These are phyloP conservation scores for Chelonoidis abingdonii DNA, from an alignment of 2,113 vertebrate genomes.

Conservation along the genomic window DNA sequence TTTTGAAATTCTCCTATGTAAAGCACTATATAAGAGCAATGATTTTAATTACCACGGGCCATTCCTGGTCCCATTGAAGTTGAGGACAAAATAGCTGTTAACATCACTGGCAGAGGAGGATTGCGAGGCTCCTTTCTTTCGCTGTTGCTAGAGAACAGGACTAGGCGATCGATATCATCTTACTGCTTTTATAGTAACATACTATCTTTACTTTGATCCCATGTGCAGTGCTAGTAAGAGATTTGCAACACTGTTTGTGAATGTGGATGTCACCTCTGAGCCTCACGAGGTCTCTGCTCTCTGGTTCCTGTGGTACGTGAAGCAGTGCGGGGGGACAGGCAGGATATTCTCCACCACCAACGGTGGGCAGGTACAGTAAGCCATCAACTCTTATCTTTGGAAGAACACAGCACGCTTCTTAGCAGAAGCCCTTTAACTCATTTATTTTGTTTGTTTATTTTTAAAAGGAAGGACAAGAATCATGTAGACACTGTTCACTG, in stretches of 20 bases:
- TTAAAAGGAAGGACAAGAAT: not conserved
- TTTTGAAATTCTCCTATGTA: not conserved
- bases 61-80: not conserved
- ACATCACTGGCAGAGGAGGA: not conserved
- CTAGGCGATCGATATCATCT: not conserved
- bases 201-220: not conserved
- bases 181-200: not conserved
- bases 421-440: not conserved
- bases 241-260: conserved; percentile 93
- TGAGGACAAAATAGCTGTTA: not conserved
- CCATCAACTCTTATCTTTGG: not conserved
- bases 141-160: not conserved
- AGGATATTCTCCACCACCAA: conserved; percentile 94
- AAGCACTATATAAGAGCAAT: not conserved
- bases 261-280: conserved; percentile 93
- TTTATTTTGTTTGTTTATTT: not conserved
- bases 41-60: not conserved
- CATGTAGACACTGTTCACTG: not conserved
- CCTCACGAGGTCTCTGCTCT: conserved; percentile 96
- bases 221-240: conserved; percentile 81
- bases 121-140: not conserved
- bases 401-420: not conserved
- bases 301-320: conserved; percentile 98
- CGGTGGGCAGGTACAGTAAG: conserved; percentile 90
- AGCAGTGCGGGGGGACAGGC: conserved; percentile 93